Conservation (phyloP, 2,888 invertebrate genomes). For the Callimorpha dominula region DNA sequence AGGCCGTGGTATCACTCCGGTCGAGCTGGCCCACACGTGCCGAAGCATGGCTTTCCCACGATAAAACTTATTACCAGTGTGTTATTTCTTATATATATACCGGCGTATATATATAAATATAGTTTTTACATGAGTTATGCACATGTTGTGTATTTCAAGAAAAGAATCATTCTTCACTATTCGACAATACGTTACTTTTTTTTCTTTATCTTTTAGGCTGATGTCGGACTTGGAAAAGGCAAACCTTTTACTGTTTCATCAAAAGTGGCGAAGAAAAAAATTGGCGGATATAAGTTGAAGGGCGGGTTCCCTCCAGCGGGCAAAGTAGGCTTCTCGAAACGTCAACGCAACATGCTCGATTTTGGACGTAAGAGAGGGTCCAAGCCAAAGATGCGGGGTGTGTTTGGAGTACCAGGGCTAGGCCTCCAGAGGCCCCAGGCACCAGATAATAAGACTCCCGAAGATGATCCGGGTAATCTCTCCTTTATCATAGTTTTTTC, state of each 20-base stretch:
- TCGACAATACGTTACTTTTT: neutral
- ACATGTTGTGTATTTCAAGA: neutral
- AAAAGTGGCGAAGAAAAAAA: constrained; percentile 92
- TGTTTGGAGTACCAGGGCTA: constrained; percentile 93
- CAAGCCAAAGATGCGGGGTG: constrained; percentile 95
- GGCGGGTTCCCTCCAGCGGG: constrained; percentile 88
- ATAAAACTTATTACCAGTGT: no score
- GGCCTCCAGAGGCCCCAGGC: constrained; percentile 90
- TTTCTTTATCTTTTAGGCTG: constrained; percentile 69
- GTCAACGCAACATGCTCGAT: constrained; percentile 89
- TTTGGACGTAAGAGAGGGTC: constrained; percentile 94
- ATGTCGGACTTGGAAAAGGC: constrained; percentile 91
- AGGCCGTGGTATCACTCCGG: no score
- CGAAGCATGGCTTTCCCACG: no score
- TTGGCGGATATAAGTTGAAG: constrained; percentile 90
- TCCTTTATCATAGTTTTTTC: neutral
- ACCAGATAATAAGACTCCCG: constrained; percentile 83
- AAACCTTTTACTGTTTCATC: constrained; percentile 91
- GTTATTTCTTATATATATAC: no score
- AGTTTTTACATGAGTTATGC: no score
- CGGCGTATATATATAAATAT: no score
- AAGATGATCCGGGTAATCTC: constrained; percentile 81
- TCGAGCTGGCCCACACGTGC: no score
- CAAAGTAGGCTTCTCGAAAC: constrained; percentile 91
- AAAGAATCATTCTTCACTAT: neutral